phyloP scores from a whole-genome alignment of 2,113 vertebrate genomes.

The Lonchura striata region DNA sequence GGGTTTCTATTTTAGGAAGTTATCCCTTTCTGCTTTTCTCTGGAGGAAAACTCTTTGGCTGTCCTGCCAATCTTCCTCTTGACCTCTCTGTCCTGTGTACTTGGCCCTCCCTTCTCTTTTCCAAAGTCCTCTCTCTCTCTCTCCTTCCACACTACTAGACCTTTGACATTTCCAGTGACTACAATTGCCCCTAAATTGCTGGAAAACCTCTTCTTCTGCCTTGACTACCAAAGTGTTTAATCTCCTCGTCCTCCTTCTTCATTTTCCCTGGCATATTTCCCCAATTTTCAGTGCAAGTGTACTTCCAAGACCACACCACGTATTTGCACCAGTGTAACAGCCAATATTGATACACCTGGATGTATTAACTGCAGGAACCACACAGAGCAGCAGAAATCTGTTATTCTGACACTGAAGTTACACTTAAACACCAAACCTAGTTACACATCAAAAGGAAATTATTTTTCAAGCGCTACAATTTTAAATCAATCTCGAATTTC shows the following conservation, averaged over 20 bases:
- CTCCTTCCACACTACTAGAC: not conserved
- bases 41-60: conserved; percentile 56
- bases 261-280: not conserved
- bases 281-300: not conserved
- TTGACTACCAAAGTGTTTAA: not conserved
- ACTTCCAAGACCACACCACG: not conserved
- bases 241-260: not conserved
- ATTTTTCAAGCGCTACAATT: conserved; percentile 44
- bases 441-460: conserved; percentile 51
- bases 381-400: conserved; percentile 2
- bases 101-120: conserved; percentile 31
- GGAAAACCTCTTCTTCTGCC: not conserved
- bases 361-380: conserved; percentile 28
- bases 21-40: conserved; percentile 60
- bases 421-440: conserved; percentile 42
- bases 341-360: conserved; percentile 40
- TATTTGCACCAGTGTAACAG: not conserved
- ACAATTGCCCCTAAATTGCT: not conserved
- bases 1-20: conserved; percentile 60
- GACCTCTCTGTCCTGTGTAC: conserved; percentile 35
- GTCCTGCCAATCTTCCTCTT: conserved; percentile 58
- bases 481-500: conserved; percentile 22
- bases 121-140: not conserved
- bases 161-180: not conserved
- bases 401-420: conserved; percentile 35